phyloP scores from a whole-genome alignment of 2,888 invertebrate genomes.

The Heliconius ethilla region DNA sequence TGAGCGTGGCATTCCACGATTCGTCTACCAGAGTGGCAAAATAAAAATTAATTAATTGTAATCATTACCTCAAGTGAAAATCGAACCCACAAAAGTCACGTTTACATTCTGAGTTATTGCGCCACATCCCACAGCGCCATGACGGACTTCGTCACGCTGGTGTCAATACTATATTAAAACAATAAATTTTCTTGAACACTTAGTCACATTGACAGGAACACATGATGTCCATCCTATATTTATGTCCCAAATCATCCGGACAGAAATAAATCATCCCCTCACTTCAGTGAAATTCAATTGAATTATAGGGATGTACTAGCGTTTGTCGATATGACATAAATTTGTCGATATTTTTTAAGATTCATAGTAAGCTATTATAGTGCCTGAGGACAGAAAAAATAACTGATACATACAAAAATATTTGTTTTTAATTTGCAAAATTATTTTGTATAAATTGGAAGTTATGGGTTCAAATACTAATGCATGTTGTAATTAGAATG shows the following conservation, averaged over 20 bases:
- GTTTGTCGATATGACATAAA: not conserved
- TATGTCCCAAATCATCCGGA: slow-evolving; percentile 14
- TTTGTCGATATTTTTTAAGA: not conserved
- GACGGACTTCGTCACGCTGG: not conserved
- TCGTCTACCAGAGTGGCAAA: too few species aligned
- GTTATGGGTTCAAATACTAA: too few species aligned
- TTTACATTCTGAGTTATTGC: not conserved
- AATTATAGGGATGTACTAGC: slow-evolving; percentile 30
- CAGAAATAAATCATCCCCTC: slow-evolving; percentile 21
- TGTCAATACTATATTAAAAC: not conserved
- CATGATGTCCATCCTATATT: slow-evolving; percentile 19
- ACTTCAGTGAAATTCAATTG: slow-evolving; percentile 20
- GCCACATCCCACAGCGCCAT: not conserved
- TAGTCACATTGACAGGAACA: slow-evolving; percentile 8
- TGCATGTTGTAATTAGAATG: too few species aligned
- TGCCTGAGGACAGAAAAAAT: too few species aligned
- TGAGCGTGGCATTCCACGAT: too few species aligned
- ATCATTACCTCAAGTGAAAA: not conserved
- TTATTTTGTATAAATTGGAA: too few species aligned
- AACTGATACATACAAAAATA: too few species aligned
- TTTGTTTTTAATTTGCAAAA: too few species aligned
- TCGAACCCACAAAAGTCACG: not conserved
- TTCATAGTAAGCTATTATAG: not conserved
- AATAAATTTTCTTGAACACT: slow-evolving; percentile 4
- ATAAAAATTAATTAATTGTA: not conserved